A percentile compares a stretch with the other conserved stretches of the same genome.
phyloP scores from a whole-genome alignment of 1,140 invertebrate species.

The Pseudomyrmex sp. region DNA sequence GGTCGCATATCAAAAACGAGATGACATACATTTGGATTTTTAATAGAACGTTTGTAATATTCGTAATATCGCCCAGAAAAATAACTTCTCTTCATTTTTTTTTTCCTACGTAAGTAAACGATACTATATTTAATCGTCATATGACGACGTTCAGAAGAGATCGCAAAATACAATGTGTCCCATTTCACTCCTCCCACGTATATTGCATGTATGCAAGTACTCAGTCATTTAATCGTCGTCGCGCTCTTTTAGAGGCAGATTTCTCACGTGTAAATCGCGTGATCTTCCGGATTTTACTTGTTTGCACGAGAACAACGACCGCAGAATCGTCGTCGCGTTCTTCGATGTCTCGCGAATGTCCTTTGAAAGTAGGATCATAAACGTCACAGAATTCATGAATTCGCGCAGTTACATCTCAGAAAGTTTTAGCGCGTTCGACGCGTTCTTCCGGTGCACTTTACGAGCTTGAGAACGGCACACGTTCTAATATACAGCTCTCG shows the following conservation, averaged over 20 bases:
- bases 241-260: not conserved
- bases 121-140: too few relatives aligned
- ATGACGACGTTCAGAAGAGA: too few relatives aligned
- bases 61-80: too few relatives aligned
- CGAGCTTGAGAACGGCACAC: not conserved
- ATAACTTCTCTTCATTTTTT: too few relatives aligned
- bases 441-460: slow-evolving; percentile 20
- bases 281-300: not conserved
- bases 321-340: not conserved
- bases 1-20: not conserved
- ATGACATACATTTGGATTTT: not conserved
- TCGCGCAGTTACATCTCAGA: slow-evolving; percentile 25
- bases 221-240: not conserved
- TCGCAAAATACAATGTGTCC: too few relatives aligned
- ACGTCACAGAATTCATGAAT: slow-evolving; percentile 52
- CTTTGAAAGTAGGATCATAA: slow-evolving; percentile 19
- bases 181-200: too few relatives aligned
- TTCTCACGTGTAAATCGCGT: not conserved
- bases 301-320: not conserved
- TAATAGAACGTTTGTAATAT: too few relatives aligned
- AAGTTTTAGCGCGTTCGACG: slow-evolving; percentile 40
- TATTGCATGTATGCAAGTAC: not conserved
- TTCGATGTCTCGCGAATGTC: not conserved
- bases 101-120: too few relatives aligned
- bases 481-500: not conserved